Evolutionary conservation across 2,888 invertebrate genomes (phyloP), one percentile per base, ranked within the genome.

Genomic region (Plebejus argus): DNA sequence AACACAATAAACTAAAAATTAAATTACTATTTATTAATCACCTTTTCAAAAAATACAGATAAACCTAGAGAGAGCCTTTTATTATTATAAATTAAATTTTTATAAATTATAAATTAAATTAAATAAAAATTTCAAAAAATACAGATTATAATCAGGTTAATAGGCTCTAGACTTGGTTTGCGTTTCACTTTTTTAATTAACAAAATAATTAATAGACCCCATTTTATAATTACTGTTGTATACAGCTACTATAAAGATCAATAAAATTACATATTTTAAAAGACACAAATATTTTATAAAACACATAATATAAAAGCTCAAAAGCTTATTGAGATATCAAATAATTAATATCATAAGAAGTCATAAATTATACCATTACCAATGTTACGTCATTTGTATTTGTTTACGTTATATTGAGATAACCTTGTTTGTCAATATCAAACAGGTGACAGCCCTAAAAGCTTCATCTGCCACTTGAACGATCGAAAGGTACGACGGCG

Each of bases 401-500:
- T 74, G 74, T 74, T 74, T 49, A 49, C 28, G 28, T 74, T 74
- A 74, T 28, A 45, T 45, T 45, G 0, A 45, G 12, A 82, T 83
- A 85, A 83, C 83, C 83, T 77, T 77, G 56, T 23, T 58, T 61
- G 35, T 61, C 72, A 72, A 58, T 58, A 77, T 77, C 61, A 72
- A 87, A 85, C 84, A 87, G 82, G 87, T 90, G 92, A 87, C 90
- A 92, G 85, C 94, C 94, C 94, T 94, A 89, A 91, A 91, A 90
- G 91, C 91, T 93, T 93, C 93, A 94, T 93, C 94, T 93, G 93
- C 93, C 93, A 94, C 93, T 94, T 93, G 93, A 94, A 91, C 93
- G 94, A 93, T 94, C 93, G 94, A 94, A 94, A 93, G 94, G 94
- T 93, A 94, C 92, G 91, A 90, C 86, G 84, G 82, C 83, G 83